Base-by-base conservation (phyloP, 2,113 vertebrate species). In the Campylomormyrus numenius region DNA sequence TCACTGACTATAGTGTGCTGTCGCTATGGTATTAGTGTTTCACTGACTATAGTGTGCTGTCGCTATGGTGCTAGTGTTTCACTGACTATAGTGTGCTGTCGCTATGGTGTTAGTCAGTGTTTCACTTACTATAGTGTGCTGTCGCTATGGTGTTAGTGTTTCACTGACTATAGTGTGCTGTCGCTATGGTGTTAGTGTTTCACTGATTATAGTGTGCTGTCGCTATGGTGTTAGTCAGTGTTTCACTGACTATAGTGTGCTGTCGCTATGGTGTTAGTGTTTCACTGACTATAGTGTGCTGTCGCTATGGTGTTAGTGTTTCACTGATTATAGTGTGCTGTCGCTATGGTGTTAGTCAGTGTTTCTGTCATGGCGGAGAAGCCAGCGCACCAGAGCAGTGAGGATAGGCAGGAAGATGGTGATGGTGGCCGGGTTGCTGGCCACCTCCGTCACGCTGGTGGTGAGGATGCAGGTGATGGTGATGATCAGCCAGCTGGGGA, bases 401-500 rank as follows among this genome's bases (percentile, higher is more conserved):
- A 99, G 93, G 93, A 99, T 98, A 27, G 98, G 98, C 85, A 98
- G 94, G 94, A 99, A 97, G 88, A 98, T 97, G 0, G 97, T 99
- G 88, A 97, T 97, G 42, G 98, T 99, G 89, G 98, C 97, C 49
- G 98, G 96, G 85, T 99, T 99, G 94, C 98, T 99, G 92, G 97
- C 97, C 91, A 99, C 96, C 92, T 99, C 97, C 39, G 98, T 99
- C 90, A 99, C 94, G 31, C 95, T 96, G 62, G 98, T 99, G 90
- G 98, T 97, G 17, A 99, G 96, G 93, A 99, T 90, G 92, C 95
- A 97, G 27, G 97, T 95, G 56, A 98, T 93, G 8, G 97, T 91
- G 84, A 98, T 94, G 24, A 97, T 85, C 19, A 96, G 90, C 95
- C 97, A 94, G 50, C 95, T 85, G 1, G 97, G 98, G 46, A 99